These are phyloP conservation scores for Tachuris rubrigastra DNA, from an alignment of 2,113 vertebrate genomes.

Conservation along the genomic window DNA sequence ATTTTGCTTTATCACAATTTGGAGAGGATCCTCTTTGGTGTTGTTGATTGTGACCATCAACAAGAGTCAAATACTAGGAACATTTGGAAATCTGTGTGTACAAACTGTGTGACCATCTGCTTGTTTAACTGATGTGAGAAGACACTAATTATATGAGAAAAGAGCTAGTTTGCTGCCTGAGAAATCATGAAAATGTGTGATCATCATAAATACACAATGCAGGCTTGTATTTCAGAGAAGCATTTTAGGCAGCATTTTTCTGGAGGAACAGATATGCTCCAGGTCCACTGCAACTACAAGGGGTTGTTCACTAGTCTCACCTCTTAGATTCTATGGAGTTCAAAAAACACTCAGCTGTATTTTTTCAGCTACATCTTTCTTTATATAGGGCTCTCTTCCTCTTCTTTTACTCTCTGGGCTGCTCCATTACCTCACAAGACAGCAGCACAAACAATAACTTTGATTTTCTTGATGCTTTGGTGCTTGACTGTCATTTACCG, in stretches of 20 bases:
- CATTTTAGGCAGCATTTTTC: not conserved
- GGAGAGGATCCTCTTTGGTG: slow-evolving; percentile 17
- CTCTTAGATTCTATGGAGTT: not conserved
- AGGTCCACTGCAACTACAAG: not conserved
- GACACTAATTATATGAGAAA: slow-evolving; percentile 26
- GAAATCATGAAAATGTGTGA: not conserved
- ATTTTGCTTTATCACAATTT: slow-evolving; percentile 45
- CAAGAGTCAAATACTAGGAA: slow-evolving; percentile 19
- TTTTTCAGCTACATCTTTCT: not conserved
- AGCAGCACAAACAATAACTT: not conserved
- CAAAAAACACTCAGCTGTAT: not conserved
- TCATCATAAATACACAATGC: not conserved
- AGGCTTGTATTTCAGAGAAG: not conserved
- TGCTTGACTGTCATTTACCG: not conserved
- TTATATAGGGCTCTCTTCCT: not conserved
- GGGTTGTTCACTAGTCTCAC: not conserved
- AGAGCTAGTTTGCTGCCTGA: slow-evolving; percentile 5
- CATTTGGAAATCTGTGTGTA: slow-evolving; percentile 48
- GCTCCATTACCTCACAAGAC: not conserved
- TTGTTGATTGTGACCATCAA: slow-evolving; percentile 9
- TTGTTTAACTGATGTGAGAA: slow-evolving; percentile 37
- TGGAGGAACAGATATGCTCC: not conserved
- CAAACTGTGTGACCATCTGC: slow-evolving; percentile 54
- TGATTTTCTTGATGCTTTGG: not conserved
- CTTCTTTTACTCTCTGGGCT: not conserved